These are phyloP conservation scores for Brachypodius melanocephalos DNA, from an alignment of 2,113 vertebrate genomes.

Conservation along the genomic window DNA sequence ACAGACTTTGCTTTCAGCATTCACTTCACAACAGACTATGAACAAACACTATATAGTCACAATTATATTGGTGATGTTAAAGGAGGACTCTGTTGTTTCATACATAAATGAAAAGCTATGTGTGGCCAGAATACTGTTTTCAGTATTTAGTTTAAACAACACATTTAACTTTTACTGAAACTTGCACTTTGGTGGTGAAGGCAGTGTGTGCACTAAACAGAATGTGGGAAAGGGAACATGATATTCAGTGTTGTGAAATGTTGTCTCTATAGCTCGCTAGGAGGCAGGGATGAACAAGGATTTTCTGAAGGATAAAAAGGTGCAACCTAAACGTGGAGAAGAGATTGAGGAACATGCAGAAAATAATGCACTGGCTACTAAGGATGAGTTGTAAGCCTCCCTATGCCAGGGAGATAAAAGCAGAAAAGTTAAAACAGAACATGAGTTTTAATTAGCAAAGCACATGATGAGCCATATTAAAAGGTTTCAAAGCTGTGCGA, in stretches of 20 bases:
- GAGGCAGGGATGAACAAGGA: neutral
- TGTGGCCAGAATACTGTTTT: neutral
- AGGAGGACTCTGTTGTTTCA: neutral
- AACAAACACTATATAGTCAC: neutral
- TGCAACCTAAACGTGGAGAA: neutral
- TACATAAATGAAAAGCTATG: neutral
- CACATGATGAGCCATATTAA: neutral
- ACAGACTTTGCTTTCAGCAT: neutral
- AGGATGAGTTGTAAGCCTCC: neutral
- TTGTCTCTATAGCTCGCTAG: neutral
- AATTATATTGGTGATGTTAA: neutral
- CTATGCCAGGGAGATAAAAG: neutral
- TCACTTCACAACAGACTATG: neutral
- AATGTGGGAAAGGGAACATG: neutral
- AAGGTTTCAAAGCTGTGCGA: neutral
- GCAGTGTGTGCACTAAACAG: neutral
- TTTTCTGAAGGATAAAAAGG: neutral
- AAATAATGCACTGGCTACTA: neutral
- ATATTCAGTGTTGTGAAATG: neutral
- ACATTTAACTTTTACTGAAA: neutral
- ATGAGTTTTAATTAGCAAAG: neutral
- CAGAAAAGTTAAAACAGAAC: neutral
- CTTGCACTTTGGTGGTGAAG: neutral
- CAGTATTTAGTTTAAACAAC: neutral
- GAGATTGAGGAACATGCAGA: neutral